These are phyloP conservation scores for Tympanoctomys barrerae DNA, from an alignment of 2,797 vertebrate species.

Conservation along the genomic window DNA sequence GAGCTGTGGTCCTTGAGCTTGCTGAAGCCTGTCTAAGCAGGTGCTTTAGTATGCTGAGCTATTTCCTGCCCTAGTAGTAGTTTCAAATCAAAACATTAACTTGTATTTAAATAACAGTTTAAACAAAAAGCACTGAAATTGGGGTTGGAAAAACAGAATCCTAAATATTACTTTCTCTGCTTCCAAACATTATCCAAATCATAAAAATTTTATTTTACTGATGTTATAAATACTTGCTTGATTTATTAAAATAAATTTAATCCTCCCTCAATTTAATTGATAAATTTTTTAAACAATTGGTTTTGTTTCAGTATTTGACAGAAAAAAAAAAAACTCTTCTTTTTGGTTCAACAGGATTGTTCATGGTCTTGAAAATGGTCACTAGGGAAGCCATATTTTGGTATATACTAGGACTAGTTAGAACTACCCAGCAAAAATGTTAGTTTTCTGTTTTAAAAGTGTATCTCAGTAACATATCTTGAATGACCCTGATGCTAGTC, in stretches of 20 bases:
- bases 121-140: neutral
- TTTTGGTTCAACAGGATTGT: neutral
- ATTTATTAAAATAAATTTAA: constrained; percentile 44
- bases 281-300: constrained; percentile 24
- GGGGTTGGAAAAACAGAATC: constrained; percentile 25
- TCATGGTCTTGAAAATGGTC: neutral
- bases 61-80: neutral
- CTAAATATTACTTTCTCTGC: constrained; percentile 31
- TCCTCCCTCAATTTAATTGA: neutral
- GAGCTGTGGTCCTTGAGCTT: too few species aligned
- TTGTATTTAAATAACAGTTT: constrained; percentile 50
- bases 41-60: too few species aligned
- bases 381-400: constrained; percentile 20
- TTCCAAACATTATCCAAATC: constrained; percentile 53
- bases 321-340: neutral
- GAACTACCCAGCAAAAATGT: neutral
- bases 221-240: constrained; percentile 36
- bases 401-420: neutral
- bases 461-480: constrained; percentile 7
- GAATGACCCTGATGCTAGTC: neutral
- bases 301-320: neutral
- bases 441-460: constrained; percentile 41
- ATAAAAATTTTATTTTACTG: constrained; percentile 37
- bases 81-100: constrained; percentile 47
- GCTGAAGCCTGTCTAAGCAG: too few species aligned